Conservation (phyloP, 2,113 vertebrate genomes). For the Cephalopterus ornatus region DNA sequence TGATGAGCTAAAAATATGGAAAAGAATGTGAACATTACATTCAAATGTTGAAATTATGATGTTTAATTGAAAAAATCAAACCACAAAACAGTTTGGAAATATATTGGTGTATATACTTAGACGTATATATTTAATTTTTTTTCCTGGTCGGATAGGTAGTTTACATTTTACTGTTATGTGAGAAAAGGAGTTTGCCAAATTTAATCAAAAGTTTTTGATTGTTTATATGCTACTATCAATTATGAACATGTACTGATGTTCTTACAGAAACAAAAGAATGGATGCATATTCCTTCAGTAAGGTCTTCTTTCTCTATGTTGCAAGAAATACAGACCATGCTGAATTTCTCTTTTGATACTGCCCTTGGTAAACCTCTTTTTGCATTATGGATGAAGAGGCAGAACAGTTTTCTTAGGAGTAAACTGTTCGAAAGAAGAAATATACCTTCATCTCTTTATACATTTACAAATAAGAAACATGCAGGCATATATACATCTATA, state of each 20-base stretch:
- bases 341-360: background rate
- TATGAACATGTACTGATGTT: background rate
- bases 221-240: background rate
- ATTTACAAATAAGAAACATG: background rate
- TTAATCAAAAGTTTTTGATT: background rate
- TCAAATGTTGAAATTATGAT: background rate
- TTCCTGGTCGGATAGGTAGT: background rate
- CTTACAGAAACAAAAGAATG: background rate
- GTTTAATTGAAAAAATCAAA: constrained; percentile 1
- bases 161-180: background rate
- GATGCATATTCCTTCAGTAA: background rate
- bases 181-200: background rate
- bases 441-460: background rate
- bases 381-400: background rate
- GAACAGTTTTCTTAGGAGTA: background rate
- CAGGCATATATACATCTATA: background rate
- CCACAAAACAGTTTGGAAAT: background rate
- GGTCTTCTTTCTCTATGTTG: background rate
- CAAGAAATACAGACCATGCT: background rate
- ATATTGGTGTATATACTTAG: background rate
- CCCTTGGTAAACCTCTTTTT: background rate
- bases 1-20: background rate
- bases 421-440: background rate
- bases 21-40: background rate
- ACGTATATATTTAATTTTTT: background rate